phyloP scores from a whole-genome alignment of 2,888 invertebrate species.

The Syrphus vitripennis region DNA sequence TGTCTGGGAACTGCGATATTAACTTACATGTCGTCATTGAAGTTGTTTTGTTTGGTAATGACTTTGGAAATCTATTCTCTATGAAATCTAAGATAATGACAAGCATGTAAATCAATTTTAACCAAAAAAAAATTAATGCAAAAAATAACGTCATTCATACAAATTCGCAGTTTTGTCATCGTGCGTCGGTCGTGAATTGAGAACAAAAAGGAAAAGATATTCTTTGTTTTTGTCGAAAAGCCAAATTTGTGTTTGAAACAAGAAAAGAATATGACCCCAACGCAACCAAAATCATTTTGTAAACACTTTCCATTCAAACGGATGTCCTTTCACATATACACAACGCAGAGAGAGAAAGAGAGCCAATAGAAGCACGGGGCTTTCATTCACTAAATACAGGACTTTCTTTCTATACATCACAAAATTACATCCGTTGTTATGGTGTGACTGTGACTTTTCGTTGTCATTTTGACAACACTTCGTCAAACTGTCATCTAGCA shows the following conservation, averaged over 20 bases:
- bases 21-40: no score
- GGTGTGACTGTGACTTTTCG: conserved; percentile 37
- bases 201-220: background rate
- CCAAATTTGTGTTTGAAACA: background rate
- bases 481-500: conserved; percentile 47
- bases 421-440: conserved; percentile 33
- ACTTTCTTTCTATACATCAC: background rate
- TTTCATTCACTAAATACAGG: conserved; percentile 21
- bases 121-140: background rate
- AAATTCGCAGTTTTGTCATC: background rate
- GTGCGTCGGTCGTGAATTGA: no score
- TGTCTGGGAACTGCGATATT: no score
- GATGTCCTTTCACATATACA: conserved; percentile 6
- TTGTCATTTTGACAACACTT: conserved; percentile 47
- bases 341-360: background rate
- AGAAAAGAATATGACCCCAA: background rate
- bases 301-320: conserved; percentile 28
- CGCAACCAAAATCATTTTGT: conserved; percentile 12
- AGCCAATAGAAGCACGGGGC: background rate
- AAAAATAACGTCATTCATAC: conserved; percentile 14
- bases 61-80: no score
- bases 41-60: no score
- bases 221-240: background rate
- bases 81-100: no score
- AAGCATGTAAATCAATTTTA: background rate